Base-by-base conservation (phyloP, 1,140 invertebrate genomes). In the Neodiprion pinetum region DNA sequence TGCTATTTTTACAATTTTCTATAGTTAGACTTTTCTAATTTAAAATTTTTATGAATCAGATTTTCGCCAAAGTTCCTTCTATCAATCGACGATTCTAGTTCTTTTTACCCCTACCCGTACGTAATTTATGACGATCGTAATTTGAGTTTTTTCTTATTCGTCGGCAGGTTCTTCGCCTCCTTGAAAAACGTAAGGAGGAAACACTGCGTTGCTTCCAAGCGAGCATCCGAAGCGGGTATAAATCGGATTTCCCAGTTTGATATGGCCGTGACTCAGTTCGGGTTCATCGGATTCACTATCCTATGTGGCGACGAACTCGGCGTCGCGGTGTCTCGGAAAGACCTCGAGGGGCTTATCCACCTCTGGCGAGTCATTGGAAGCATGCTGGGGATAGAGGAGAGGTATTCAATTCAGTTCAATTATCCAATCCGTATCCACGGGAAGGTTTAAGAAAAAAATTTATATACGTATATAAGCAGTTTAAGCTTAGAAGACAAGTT, bases 361-460 rank as follows among this genome's bases (percentile, higher is more conserved):
- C 92, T 97, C 79, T 97, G 96, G 96, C 90, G 92, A 66, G 93
- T 95, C 1, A 92, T 97, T 48, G 96, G 95, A 1, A 91, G 93
- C 79, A 85, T 95, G 80, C 89, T 97, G 67, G 96, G 96, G 2
- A 92, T 97, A 14, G 91, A 96, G 76, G 95, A 97, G 79, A 92
- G 91, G 91, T 94, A 82, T 14, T 66, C 14, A 21, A 66, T 28
- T 21, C 50, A 72, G n/a, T 49, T 49, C 23, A n/a, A 49, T 49
- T 47, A 10, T 14, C 48, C 28, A 40, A 40, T 40, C 28, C 28
- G 5, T 40, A 40, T 40, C 28, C 5, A 2, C 28, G 28, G 28
- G 5, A 40, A 40, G 1, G 28, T 2, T 21, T 21, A 21, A 40
- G 5, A 40, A 40, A 40, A 3, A 40, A 40, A 40, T 40, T 5